A percentile compares a stretch with the other conserved stretches of the same genome.
These are phyloP conservation scores for Archocentrus centrarchus DNA, from an alignment of 2,113 vertebrate genomes.

Conservation along the genomic window DNA sequence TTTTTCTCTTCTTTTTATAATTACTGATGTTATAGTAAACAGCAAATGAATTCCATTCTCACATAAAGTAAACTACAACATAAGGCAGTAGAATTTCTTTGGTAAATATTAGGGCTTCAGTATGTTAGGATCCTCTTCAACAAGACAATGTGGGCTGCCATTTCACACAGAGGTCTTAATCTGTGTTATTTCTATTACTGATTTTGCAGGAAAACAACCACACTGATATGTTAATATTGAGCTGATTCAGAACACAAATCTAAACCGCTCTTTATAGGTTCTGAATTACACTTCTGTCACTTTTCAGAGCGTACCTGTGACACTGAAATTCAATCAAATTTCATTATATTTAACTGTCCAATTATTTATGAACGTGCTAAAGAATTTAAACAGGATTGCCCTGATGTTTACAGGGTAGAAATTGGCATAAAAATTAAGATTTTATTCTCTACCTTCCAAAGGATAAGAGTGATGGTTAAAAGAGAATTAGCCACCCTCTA, in stretches of 20 bases:
- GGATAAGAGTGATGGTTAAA: conserved; percentile 5
- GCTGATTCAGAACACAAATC: not conserved
- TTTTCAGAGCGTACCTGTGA: not conserved
- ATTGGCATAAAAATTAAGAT: not conserved
- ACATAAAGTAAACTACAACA: not conserved
- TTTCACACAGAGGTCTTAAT: not conserved
- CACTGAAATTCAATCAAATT: not conserved
- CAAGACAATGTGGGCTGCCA: too few species aligned
- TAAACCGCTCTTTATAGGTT: too few species aligned
- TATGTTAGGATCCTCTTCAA: not conserved
- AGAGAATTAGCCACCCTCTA: conserved; percentile 4
- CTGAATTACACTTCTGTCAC: not conserved
- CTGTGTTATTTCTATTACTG: not conserved
- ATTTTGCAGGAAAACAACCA: not conserved
- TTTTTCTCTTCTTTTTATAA: too few species aligned
- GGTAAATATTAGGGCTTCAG: not conserved
- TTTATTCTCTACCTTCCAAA: not conserved
- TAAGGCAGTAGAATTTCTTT: not conserved
- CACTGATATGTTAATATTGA: not conserved
- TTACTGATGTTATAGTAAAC: not conserved
- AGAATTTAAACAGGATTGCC: not conserved
- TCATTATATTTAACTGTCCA: not conserved
- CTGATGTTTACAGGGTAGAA: not conserved
- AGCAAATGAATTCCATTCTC: not conserved
- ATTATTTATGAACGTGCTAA: not conserved